Evolutionary conservation across 2,888 invertebrate species (phyloP).

Genomic region (Allophyes oxyacanthae): DNA sequence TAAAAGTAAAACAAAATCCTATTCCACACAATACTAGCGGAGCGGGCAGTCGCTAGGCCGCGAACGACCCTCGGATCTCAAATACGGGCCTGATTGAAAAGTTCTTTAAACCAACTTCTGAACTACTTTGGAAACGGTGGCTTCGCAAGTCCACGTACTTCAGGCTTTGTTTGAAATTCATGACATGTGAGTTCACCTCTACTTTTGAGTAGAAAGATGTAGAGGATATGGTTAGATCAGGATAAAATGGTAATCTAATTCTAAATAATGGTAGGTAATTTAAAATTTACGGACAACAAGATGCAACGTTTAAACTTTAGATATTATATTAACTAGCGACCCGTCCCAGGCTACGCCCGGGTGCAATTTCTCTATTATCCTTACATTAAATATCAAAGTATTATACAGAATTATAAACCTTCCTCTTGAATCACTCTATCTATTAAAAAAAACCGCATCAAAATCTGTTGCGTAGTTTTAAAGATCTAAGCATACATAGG

Average conservation of each 20-base stretch:
- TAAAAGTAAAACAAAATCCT: slow-evolving; percentile 10
- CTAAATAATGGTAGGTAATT: no score
- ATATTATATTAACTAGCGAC: no score
- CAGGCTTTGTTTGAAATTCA: slow-evolving; percentile 55
- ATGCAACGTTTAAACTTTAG: no score
- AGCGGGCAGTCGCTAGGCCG: slow-evolving; percentile 62
- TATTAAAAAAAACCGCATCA: no score
- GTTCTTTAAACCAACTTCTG: slow-evolving; percentile 74
- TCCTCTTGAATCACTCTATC: no score
- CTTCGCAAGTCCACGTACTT: slow-evolving; percentile 54
- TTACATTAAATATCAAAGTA: no score
- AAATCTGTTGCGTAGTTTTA: no score
- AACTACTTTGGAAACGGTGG: slow-evolving; percentile 55
- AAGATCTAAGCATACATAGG: no score
- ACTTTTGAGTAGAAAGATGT: slow-evolving; percentile 34
- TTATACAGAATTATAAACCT: no score
- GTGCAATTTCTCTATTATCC: no score
- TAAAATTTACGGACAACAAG: no score
- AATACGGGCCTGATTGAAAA: slow-evolving; percentile 84
- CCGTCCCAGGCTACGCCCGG: no score
- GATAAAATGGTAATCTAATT: slow-evolving; percentile 16
- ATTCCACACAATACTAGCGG: slow-evolving; percentile 32
- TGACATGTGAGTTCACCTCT: slow-evolving; percentile 31
- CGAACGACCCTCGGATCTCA: slow-evolving; percentile 63
- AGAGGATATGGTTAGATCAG: slow-evolving; percentile 9